A percentile compares a stretch with the other conserved stretches of the same genome.
phyloP scores from a whole-genome alignment of 37 sponge, comb jelly and placozoan species.

The Tethya wilhelma region DNA sequence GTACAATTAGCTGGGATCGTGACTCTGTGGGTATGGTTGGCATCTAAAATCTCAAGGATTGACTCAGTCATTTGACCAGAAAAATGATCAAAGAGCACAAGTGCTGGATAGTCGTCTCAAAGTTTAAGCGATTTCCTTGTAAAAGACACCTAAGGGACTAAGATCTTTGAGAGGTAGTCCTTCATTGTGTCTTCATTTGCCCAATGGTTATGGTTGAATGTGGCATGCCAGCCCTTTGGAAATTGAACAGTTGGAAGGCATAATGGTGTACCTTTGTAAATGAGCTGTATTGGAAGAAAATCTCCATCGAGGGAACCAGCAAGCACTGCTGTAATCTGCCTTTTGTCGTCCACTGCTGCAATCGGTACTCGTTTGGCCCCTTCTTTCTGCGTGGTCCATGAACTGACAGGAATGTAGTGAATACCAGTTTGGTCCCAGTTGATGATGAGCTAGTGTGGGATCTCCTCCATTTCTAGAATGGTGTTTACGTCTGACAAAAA shows the following conservation, averaged over 20 bases:
- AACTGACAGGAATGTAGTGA: slow-evolving; percentile 54
- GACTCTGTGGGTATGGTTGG: slow-evolving; percentile 8
- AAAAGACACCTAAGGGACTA: slow-evolving; percentile 40
- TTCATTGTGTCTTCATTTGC: slow-evolving; percentile 61
- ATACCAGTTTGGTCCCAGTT: slow-evolving; percentile 78
- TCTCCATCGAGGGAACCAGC: slow-evolving; percentile 42
- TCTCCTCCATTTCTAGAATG: slow-evolving; percentile 66
- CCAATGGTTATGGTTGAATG: slow-evolving; percentile 60
- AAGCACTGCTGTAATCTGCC: slow-evolving; percentile 69
- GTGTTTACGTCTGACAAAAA: slow-evolving; percentile 49
- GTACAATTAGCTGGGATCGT: slow-evolving; percentile 53
- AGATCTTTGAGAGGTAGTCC: slow-evolving; percentile 31
- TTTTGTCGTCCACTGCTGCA: slow-evolving; percentile 59
- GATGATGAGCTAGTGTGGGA: slow-evolving; percentile 49
- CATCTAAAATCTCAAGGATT: neutral
- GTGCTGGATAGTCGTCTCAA: slow-evolving; percentile 28
- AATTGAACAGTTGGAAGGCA: slow-evolving; percentile 42
- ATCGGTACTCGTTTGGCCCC: slow-evolving; percentile 59
- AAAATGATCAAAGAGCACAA: slow-evolving; percentile 55
- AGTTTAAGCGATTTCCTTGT: slow-evolving; percentile 38
- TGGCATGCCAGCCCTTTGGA: slow-evolving; percentile 62
- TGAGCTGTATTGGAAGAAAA: slow-evolving; percentile 60
- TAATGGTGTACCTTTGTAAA: slow-evolving; percentile 57
- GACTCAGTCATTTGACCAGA: slow-evolving; percentile 35
- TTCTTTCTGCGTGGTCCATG: slow-evolving; percentile 61